phyloP scores from a whole-genome alignment of 2,113 vertebrate species.

The Cinclus cinclus region DNA sequence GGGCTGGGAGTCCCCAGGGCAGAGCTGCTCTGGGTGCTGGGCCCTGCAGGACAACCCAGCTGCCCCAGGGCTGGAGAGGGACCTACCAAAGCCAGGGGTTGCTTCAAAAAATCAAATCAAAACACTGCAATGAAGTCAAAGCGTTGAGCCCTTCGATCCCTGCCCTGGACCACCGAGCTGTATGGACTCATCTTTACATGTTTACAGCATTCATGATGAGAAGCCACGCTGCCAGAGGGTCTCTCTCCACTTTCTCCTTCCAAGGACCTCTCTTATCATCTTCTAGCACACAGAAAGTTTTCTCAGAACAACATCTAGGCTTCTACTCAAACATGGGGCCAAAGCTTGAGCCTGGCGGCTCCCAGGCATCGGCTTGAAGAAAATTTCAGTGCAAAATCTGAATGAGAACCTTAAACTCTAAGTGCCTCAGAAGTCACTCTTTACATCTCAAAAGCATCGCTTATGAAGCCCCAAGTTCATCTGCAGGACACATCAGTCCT shows the following conservation, averaged over 20 bases:
- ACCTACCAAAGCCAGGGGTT: not conserved
- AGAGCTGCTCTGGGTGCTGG: not conserved
- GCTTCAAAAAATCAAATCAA: not conserved
- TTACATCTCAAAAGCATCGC: accelerated
- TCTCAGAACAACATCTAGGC: not conserved
- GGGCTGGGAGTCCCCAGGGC: not conserved
- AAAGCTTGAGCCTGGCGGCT: not conserved
- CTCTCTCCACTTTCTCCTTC: not conserved
- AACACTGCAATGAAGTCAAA: not conserved
- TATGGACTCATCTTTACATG: not conserved
- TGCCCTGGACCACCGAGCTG: not conserved
- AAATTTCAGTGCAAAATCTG: not conserved
- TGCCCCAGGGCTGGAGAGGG: not conserved
- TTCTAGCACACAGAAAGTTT: not conserved
- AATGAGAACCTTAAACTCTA: not conserved
- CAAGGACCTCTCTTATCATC: not conserved
- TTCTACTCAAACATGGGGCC: not conserved
- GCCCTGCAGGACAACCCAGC: not conserved
- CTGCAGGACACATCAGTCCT: accelerated
- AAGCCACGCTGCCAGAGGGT: not conserved
- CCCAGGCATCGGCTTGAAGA: not conserved
- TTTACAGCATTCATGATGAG: not conserved
- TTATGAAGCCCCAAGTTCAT: not conserved
- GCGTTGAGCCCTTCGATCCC: not conserved
- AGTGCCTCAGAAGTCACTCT: not conserved